These are phyloP conservation scores for Pseudanteris insignis DNA, from an alignment of 2,888 invertebrate species.

Conservation along the genomic window DNA sequence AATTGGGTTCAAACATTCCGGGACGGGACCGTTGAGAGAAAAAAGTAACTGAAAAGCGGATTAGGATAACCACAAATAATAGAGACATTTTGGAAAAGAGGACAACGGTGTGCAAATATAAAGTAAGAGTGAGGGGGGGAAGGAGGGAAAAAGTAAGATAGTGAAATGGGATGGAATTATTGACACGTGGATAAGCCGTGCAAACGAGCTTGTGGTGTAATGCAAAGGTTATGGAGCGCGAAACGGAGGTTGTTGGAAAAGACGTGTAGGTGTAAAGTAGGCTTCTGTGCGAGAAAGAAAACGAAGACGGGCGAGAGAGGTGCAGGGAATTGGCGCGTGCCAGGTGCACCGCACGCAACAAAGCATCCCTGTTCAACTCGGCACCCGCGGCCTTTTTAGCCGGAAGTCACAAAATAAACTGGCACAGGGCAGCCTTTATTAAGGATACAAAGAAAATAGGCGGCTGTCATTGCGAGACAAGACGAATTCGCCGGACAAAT, in stretches of 20 bases:
- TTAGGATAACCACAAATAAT: too few species aligned
- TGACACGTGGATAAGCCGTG: slow-evolving; percentile 39
- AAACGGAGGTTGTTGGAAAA: slow-evolving; percentile 20
- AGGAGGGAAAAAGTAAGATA: too few species aligned
- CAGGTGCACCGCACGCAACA: slow-evolving; percentile 61
- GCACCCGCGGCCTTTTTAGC: slow-evolving; percentile 44
- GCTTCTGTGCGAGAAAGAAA: slow-evolving; percentile 38
- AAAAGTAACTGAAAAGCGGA: too few species aligned
- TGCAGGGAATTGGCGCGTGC: slow-evolving; percentile 58
- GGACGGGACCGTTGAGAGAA: too few species aligned
- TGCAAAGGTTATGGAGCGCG: slow-evolving; percentile 41
- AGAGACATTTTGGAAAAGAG: too few species aligned
- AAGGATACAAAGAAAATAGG: slow-evolving; percentile 47
- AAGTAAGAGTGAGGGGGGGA: too few species aligned
- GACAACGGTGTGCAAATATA: too few species aligned
- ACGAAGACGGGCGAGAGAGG: slow-evolving; percentile 36
- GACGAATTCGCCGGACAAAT: slow-evolving; percentile 16
- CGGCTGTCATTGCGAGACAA: too few species aligned
- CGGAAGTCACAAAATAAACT: slow-evolving; percentile 62
- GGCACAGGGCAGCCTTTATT: slow-evolving; percentile 57
- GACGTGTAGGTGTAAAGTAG: slow-evolving; percentile 39
- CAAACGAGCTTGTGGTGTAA: slow-evolving; percentile 43
- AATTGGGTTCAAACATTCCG: too few species aligned
- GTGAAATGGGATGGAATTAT: too few species aligned
- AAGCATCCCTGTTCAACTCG: slow-evolving; percentile 58